Percentiles rank a stretch among this genome's conserved stretches.
These are phyloP conservation scores for Eupeodes latifasciatus DNA, from an alignment of 2,888 invertebrate genomes.

Conservation along the genomic window DNA sequence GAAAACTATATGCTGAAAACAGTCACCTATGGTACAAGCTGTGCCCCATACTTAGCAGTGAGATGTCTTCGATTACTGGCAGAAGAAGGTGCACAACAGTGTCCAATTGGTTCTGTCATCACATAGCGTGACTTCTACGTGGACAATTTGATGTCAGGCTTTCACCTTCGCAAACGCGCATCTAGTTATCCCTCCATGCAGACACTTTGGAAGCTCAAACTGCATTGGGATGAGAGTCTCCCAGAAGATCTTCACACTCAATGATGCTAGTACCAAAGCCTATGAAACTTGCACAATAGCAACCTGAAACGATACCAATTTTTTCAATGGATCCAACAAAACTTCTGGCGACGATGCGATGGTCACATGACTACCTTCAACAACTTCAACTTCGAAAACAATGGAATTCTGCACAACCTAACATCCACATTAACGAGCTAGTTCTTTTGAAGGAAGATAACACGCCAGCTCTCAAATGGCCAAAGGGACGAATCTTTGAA, in stretches of 20 bases:
- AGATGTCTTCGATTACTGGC: conserved; percentile 32
- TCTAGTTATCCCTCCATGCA: neutral
- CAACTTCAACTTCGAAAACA: conserved; percentile 41
- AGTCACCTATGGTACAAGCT: neutral
- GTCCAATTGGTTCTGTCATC: conserved; percentile 18
- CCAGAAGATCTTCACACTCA: conserved; percentile 12
- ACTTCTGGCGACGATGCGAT: conserved; percentile 38
- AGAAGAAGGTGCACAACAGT: conserved; percentile 14
- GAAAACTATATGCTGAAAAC: conserved; percentile 8
- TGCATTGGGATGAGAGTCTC: conserved; percentile 11
- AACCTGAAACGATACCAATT: conserved; percentile 35
- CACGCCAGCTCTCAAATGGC: conserved; percentile 20
- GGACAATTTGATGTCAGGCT: conserved; percentile 52
- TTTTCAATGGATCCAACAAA: conserved; percentile 28
- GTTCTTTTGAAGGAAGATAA: conserved; percentile 46
- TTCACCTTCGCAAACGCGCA: too few relatives aligned
- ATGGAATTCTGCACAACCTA: conserved; percentile 21
- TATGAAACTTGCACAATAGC: neutral
- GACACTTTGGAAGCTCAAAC: conserved; percentile 9
- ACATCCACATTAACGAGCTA: conserved; percentile 16
- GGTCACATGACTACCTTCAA: conserved; percentile 38
- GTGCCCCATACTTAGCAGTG: conserved; percentile 40
- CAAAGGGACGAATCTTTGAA: neutral
- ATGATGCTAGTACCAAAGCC: neutral
- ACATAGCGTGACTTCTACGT: conserved; percentile 51